A percentile compares a stretch with the other conserved stretches of the same genome.
Evolutionary conservation across 2,888 invertebrate species (phyloP).

Genomic region (Meliscaeva auricollis): DNA sequence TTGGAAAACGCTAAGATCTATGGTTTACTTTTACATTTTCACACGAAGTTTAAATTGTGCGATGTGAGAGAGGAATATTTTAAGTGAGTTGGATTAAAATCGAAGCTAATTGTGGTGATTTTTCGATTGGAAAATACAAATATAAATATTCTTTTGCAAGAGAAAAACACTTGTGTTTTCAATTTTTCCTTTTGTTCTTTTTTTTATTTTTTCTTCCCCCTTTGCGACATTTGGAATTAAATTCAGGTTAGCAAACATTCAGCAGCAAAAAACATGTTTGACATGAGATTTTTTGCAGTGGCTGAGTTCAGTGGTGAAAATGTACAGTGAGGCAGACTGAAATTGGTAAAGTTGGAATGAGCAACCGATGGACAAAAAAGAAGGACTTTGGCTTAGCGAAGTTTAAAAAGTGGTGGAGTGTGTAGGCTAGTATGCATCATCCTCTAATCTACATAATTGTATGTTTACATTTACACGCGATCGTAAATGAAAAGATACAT

Average conservation of each 20-base stretch:
- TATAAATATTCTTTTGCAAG: constrained; percentile 9
- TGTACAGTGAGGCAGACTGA: not conserved
- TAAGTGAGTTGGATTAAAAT: not conserved
- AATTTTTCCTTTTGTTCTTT: constrained; percentile 1
- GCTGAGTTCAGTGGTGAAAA: not conserved
- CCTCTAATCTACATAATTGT: too few relatives aligned
- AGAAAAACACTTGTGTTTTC: constrained; percentile 40
- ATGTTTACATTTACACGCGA: too few relatives aligned
- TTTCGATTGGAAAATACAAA: not conserved
- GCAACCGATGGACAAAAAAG: too few relatives aligned
- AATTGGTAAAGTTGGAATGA: too few relatives aligned
- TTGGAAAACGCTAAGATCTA: constrained; percentile 29
- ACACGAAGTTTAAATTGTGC: constrained; percentile 17
- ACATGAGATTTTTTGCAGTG: not conserved
- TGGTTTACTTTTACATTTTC: constrained; percentile 36
- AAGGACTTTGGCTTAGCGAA: too few relatives aligned
- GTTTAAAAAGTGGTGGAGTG: too few relatives aligned
- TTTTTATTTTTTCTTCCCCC: not conserved
- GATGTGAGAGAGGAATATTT: not conserved
- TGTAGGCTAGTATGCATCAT: too few relatives aligned
- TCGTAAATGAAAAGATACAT: too few relatives aligned
- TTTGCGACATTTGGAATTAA: constrained; percentile 36
- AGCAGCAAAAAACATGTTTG: not conserved
- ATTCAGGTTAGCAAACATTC: not conserved
- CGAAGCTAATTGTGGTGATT: not conserved